Conservation (phyloP, 2,113 vertebrate species). For the Laticauda colubrina region DNA sequence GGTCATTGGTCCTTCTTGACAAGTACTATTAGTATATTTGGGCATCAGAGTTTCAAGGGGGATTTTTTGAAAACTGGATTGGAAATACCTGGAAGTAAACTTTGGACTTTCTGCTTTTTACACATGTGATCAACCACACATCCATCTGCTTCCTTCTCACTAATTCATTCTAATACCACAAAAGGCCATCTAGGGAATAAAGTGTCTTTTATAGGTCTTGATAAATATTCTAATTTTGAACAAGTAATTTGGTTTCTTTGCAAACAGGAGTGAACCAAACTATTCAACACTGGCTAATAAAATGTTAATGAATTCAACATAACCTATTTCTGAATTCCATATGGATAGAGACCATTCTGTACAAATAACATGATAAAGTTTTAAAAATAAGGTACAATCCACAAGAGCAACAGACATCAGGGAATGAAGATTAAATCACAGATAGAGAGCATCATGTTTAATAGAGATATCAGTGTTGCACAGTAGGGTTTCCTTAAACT, state of each 20-base stretch:
- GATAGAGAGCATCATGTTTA: not conserved
- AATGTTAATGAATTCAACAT: not conserved
- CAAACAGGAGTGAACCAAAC: not conserved
- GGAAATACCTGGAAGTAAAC: not conserved
- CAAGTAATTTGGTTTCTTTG: not conserved
- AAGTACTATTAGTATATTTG: not conserved
- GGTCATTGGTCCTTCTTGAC: not conserved
- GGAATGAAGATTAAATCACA: not conserved
- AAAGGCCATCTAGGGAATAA: not conserved
- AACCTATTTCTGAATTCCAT: not conserved
- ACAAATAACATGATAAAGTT: not conserved
- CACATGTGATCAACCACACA: not conserved
- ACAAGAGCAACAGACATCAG: not conserved
- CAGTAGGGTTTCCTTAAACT: constrained; percentile 11
- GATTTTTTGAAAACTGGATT: not conserved
- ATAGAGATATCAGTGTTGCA: not conserved
- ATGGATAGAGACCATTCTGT: not conserved
- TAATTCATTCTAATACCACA: not conserved
- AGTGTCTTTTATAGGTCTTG: not conserved
- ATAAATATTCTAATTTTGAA: not conserved
- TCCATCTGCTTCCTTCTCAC: not conserved
- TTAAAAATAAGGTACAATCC: not conserved
- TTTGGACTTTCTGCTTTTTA: not conserved
- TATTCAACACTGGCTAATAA: not conserved
- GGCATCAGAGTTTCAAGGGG: not conserved